Percentiles rank a stretch among this genome's conserved stretches.
Evolutionary conservation across 2,888 invertebrate species (phyloP).

Genomic region (Lithodes maja): DNA sequence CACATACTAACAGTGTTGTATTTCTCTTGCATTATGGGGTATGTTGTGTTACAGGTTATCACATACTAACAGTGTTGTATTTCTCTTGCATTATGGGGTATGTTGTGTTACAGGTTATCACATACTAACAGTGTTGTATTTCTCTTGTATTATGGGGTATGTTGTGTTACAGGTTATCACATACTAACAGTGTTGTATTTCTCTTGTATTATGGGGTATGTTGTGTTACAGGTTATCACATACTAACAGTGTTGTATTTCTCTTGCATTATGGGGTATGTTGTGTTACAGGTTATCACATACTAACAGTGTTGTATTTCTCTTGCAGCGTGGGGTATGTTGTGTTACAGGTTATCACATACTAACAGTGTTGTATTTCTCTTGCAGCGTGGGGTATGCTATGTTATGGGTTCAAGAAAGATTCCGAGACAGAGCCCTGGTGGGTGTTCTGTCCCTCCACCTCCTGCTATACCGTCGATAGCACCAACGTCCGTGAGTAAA

Average conservation of each 20-base stretch:
- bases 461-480: constrained; percentile 54
- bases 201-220: too few species aligned
- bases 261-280: too few species aligned
- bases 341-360: too few species aligned
- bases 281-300: too few species aligned
- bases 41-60: too few species aligned
- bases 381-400: constrained; percentile 25
- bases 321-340: neutral
- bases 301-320: neutral
- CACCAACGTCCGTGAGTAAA: neutral
- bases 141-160: too few species aligned
- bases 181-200: too few species aligned
- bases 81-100: neutral
- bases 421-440: neutral
- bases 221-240: too few species aligned
- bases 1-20: neutral
- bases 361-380: neutral
- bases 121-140: too few species aligned
- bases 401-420: constrained; percentile 42
- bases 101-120: too few species aligned
- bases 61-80: neutral
- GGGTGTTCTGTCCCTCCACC: constrained; percentile 58
- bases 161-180: too few species aligned
- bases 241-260: too few species aligned
- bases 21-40: neutral